phyloP scores from a whole-genome alignment of 2,797 vertebrate genomes.

The Craterocephalus amniculus region DNA sequence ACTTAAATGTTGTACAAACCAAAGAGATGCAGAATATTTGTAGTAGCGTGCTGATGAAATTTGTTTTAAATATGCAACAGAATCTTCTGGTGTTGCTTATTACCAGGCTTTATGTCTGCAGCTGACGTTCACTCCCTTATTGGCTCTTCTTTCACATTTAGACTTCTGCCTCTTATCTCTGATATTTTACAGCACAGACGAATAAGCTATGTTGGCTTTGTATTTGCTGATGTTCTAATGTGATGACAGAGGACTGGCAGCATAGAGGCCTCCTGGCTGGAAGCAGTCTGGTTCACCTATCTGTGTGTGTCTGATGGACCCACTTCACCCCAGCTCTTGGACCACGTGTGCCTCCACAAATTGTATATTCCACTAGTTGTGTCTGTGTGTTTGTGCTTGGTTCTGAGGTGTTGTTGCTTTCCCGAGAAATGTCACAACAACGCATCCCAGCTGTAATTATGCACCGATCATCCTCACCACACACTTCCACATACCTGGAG shows the following conservation, averaged over 20 bases:
- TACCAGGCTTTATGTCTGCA: neutral
- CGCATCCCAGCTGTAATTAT: conserved; percentile 1
- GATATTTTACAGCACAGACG: conserved; percentile 17
- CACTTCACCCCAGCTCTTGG: conserved; percentile 31
- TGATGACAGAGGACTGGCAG: conserved; percentile 58
- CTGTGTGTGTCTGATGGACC: conserved; percentile 31
- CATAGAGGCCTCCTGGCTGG: conserved; percentile 23
- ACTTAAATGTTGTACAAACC: neutral
- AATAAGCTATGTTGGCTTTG: conserved; percentile 20
- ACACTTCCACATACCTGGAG: conserved; percentile 19
- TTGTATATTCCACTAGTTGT: conserved; percentile 4
- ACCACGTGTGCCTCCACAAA: conserved; percentile 21
- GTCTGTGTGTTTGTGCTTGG: conserved; percentile 13
- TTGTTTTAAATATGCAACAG: neutral
- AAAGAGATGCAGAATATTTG: neutral
- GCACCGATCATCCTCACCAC: conserved; percentile 25
- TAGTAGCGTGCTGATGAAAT: neutral
- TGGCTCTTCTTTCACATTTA: neutral
- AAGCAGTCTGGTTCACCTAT: conserved; percentile 28
- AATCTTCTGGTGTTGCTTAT: neutral
- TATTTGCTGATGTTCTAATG: conserved; percentile 19
- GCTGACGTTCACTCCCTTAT: neutral
- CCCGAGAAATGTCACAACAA: conserved; percentile 30
- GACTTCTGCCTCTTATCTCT: conserved; percentile 4
- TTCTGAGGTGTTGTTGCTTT: conserved; percentile 21